Percentiles rank a stretch among this genome's conserved stretches.
Evolutionary conservation across 2,888 invertebrate species (phyloP).

Genomic region (Mantis religiosa): DNA sequence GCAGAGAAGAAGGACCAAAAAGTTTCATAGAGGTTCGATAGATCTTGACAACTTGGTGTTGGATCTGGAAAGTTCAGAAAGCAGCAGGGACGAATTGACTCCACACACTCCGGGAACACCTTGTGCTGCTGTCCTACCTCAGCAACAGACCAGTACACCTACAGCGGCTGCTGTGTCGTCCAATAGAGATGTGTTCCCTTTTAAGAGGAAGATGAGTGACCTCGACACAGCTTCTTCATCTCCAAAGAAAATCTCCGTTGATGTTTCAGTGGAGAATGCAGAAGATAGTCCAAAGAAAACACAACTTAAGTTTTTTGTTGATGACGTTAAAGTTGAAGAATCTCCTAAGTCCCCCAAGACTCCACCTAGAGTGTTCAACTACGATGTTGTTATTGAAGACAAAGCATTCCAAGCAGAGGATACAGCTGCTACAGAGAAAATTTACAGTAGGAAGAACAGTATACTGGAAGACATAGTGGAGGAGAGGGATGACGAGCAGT

Average conservation of each 20-base stretch:
- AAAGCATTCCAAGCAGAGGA: background rate
- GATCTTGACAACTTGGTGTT: constrained; percentile 6
- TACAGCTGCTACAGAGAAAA: background rate
- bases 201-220: background rate
- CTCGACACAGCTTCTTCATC: background rate
- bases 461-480: background rate
- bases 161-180: background rate
- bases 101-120: background rate
- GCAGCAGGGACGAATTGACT: background rate
- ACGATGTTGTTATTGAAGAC: constrained; percentile 24
- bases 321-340: constrained; percentile 25
- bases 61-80: background rate
- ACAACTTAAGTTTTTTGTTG: constrained; percentile 21
- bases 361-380: constrained; percentile 19
- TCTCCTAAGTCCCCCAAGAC: background rate
- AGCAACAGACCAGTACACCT: background rate
- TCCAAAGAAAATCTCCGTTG: constrained; percentile 11
- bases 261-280: constrained; percentile 21
- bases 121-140: background rate
- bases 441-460: background rate
- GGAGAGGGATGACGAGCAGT: background rate
- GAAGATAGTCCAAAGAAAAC: constrained; percentile 2
- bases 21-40: constrained; percentile 21
- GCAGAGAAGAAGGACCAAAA: constrained; percentile 26
- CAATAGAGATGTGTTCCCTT: background rate